Evolutionary conservation across 2,888 invertebrate species (phyloP), one percentile per base, ranked within the genome.

Genomic region (Drosophila siamana): DNA sequence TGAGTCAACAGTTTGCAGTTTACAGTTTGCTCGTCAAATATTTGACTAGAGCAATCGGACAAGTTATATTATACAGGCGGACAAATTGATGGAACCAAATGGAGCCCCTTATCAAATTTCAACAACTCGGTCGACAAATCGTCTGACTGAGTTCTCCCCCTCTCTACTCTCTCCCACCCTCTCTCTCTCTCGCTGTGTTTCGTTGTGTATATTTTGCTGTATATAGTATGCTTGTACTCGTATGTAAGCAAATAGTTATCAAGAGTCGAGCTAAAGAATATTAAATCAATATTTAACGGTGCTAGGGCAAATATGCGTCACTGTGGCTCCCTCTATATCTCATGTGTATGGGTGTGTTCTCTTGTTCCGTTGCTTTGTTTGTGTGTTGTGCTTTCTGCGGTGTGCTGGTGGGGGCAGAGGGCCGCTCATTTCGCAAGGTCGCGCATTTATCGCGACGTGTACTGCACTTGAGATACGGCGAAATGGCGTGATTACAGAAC

Each of bases 261-360:
- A 69, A 47, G 46, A 61, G 57, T 50, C 15, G 36, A 74, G 57
- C 59, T 47, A 41, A 72, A 65, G 85, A 83, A 83, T 83, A 83
- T 83, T 83, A 83, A 83, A 83, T 83, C 83, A 88, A 83, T 83
- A 83, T 67, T 80, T 57, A 80, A 80, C 88, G 84, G 81, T 86
- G 86, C 88, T 80, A 84, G 69, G 81, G 84, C 81, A 70, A 77
- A 83, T 72, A 83, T 83, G 83, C 88, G 83, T 88, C 83, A 44
- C 47, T 13, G 36, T 7, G 36, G 36, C 36, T 38, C 36, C 36
- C 36, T 38, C 36, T 38, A 15, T 15, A 5, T 16, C 15, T 13
- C 15, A 40, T 66, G 63, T 72, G 64, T 71, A 36, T 54, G 56
- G 44, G n/a, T 54, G 57, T 54, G n/a, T 3, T 19, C 19, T 3